Base-by-base conservation (phyloP, 1,140 invertebrate species). In the Trichoplusia ni region DNA sequence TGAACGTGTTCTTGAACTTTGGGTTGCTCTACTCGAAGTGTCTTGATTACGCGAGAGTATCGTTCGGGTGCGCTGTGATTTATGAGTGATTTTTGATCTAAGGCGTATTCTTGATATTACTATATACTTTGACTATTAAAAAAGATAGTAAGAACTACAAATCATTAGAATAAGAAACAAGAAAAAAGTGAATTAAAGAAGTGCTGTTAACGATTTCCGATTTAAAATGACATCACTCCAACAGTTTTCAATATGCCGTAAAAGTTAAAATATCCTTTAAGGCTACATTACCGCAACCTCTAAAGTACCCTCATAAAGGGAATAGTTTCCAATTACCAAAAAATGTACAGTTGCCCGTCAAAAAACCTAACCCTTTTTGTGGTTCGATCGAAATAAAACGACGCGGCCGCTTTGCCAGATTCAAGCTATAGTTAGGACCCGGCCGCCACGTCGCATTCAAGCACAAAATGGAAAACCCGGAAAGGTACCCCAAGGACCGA, bases 391-490 rank as follows among this genome's bases (percentile, higher is more conserved):
- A 70, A 81, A 81, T 81, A 79, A 83, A 81, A 79, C 68, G 71
- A 61, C 46, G 61, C 51, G 58, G 61, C 53, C 71, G 75, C 73
- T 79, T 78, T 78, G 51, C 67, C 73, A 74, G 74, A 80, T 81
- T 81, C 75, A 62, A 58, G 65, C 37, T 65, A 59, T 54, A 75
- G 67, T 79, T 77, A 70, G 64, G 67, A 59, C 61, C 63, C 59
- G 62, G 29, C 65, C 64, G 64, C 64, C 47, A 63, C 61, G 67
- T 77, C 67, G 75, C 71, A 79, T 83, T 82, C 67, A 72, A 77
- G 72, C 78, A 82, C 79, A 81, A 85, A 82, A 83, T 79, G 76
- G 79, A 75, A 82, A 82, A 81, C 60, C 78, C 74, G 73, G 79
- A 79, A 85, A 79, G 78, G 81, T 78, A 76, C 81, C 82, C 81